Base-by-base conservation (phyloP, 2,888 invertebrate genomes). In the Eudemis profundana region DNA sequence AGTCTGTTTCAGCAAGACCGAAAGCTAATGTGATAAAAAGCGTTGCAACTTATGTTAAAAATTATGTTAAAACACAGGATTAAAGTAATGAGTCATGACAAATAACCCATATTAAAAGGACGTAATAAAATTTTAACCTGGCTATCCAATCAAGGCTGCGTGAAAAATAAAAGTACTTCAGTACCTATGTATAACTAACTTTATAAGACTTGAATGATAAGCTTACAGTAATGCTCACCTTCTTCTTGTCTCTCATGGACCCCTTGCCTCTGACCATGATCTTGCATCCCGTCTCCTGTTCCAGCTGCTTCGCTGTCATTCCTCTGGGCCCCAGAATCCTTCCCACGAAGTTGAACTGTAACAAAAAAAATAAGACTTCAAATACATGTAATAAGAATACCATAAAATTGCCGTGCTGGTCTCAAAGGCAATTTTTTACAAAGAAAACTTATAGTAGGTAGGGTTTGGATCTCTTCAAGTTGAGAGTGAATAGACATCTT, bases 251-350 rank as follows among this genome's bases (percentile, higher is more conserved):
- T 90, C 99, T 94, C 99, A 99, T 99, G 68, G 99, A 99, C 72
- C 99, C 99, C 93, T 98, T 98, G 87, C 99, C 99, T 93, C 99
- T 95, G 83, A 99, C 99, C 99, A 99, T 99, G 84, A 99, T 99
- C 95, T 99, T 99, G 93, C 99, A 99, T 78, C 99, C 99, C 79
- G 99, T 99, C 94, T 99, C 99, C 93, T 99, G 98, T 93, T 99
- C 99, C 89, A 99, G 93, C 94, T 99, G 99, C 93, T 99, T 99
- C 61, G 99, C 99, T 74, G 99, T 99, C 99, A 99, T 99, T 77
- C 99, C 99, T 79, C 99, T 95, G 73, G 99, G 99, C 60, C 99
- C 99, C 84, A 99, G 94, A 93, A 99, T 99, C 93, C 99, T 95
- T 83, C 99, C 99, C 82, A 99, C 99, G 93, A 99, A 99, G 94